A percentile compares a stretch with the other conserved stretches of the same genome.
Evolutionary conservation across 2,888 invertebrate genomes (phyloP).

Genomic region (Plebejus melissa): DNA sequence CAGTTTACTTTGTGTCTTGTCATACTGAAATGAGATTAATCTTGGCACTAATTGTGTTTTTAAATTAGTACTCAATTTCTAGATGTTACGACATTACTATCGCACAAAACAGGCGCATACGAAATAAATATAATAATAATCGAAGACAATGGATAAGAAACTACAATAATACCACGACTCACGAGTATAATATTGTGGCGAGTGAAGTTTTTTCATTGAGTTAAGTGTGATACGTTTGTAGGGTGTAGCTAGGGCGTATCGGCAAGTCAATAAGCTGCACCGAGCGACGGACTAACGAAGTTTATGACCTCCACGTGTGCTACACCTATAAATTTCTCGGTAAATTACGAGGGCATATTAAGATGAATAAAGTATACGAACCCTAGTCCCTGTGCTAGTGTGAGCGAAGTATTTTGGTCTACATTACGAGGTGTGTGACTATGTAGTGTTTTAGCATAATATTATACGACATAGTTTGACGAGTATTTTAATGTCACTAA

Average conservation of each 20-base stretch:
- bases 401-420: not conserved
- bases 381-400: not conserved
- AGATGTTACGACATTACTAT: no score
- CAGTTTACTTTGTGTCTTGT: not conserved
- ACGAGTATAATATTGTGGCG: not conserved
- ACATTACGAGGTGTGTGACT: not conserved
- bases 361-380: conserved; percentile 52
- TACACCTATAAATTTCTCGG: conserved; percentile 59
- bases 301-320: conserved; percentile 64
- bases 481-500: not conserved
- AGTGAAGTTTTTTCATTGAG: conserved; percentile 7
- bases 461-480: not conserved
- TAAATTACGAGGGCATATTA: conserved; percentile 71
- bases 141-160: not conserved
- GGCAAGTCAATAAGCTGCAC: conserved; percentile 43
- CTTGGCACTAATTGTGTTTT: no score
- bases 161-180: not conserved
- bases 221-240: not conserved
- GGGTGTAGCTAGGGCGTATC: conserved; percentile 28
- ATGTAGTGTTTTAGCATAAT: not conserved
- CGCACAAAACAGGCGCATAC: not conserved
- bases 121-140: not conserved
- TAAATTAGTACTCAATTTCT: no score
- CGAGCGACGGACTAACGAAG: conserved; percentile 50
- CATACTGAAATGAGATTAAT: not conserved